Percentiles rank a stretch among this genome's conserved stretches.
These are phyloP conservation scores for Daboia siamensis DNA, from an alignment of 2,113 vertebrate genomes.

Conservation along the genomic window DNA sequence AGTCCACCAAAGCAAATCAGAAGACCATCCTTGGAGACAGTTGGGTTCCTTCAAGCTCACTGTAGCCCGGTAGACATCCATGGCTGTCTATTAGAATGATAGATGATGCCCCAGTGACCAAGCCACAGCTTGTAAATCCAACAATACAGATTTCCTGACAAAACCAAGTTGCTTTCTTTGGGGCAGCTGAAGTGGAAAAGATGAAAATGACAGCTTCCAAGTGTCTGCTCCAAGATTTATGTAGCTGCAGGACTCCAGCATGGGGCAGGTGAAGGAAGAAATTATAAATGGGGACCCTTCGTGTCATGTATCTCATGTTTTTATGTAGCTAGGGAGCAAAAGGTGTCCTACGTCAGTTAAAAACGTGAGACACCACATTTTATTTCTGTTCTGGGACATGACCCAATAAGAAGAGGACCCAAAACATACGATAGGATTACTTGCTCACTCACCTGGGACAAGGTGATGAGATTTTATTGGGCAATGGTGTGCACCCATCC, in stretches of 20 bases:
- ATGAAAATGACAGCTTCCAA: background rate
- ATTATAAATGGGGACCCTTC: background rate
- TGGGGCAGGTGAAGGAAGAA: background rate
- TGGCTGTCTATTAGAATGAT: conserved; percentile 2
- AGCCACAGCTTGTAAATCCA: conserved; percentile 13
- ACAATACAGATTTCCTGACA: conserved; percentile 6
- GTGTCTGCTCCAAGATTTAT: background rate
- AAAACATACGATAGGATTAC: background rate
- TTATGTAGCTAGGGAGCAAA: too few species aligned
- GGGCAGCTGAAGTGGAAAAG: background rate
- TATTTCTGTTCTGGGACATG: background rate
- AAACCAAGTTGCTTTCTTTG: background rate
- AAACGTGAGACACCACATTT: background rate
- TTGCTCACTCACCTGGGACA: background rate
- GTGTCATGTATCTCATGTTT: background rate
- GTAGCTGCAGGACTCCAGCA: background rate
- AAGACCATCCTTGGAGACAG: background rate
- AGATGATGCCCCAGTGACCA: background rate
- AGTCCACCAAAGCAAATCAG: background rate
- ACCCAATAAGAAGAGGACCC: background rate
- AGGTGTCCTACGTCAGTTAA: background rate
- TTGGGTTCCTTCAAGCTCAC: background rate
- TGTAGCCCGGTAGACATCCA: background rate
- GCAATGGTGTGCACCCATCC: background rate
- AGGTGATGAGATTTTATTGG: background rate